Conservation (phyloP, 1,140 invertebrate genomes). For the Popillia japonica region DNA sequence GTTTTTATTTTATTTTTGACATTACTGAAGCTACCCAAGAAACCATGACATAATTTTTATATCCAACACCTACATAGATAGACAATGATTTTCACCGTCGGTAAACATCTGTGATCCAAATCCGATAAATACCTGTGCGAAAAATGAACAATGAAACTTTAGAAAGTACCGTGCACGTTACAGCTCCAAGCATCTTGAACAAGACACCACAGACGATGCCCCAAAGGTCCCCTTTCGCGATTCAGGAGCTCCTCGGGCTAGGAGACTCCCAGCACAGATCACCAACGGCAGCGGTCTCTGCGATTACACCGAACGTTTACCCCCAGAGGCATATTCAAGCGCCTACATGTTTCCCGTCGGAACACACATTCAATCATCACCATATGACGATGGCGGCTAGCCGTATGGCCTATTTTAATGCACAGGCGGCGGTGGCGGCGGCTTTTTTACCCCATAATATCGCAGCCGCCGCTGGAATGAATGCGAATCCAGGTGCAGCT, state of each 20-base stretch:
- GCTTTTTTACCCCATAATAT: slow-evolving; percentile 80
- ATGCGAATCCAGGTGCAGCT: slow-evolving; percentile 51
- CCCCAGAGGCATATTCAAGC: slow-evolving; percentile 58
- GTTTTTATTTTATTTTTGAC: too few species aligned
- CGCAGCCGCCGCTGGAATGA: slow-evolving; percentile 61
- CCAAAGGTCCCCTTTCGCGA: slow-evolving; percentile 89
- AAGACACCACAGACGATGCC: slow-evolving; percentile 68
- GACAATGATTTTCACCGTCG: slow-evolving; percentile 12
- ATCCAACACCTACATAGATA: neutral
- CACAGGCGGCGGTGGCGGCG: slow-evolving; percentile 85
- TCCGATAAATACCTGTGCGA: neutral
- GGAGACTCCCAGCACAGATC: slow-evolving; percentile 64
- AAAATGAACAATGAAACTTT: slow-evolving; percentile 58
- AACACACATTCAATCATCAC: slow-evolving; percentile 65
- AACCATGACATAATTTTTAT: neutral
- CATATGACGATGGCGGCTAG: slow-evolving; percentile 75
- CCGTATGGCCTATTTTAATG: slow-evolving; percentile 86
- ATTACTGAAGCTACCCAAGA: too few species aligned
- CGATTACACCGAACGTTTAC: slow-evolving; percentile 59
- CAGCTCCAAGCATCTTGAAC: slow-evolving; percentile 60
- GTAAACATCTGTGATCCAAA: slow-evolving; percentile 29
- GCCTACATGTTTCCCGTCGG: slow-evolving; percentile 57
- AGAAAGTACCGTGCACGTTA: slow-evolving; percentile 59
- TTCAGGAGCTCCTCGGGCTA: slow-evolving; percentile 87
- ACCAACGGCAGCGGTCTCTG: slow-evolving; percentile 62